Evolutionary conservation across 2,888 invertebrate species (phyloP).

Genomic region (Drosophila heteroneura): DNA sequence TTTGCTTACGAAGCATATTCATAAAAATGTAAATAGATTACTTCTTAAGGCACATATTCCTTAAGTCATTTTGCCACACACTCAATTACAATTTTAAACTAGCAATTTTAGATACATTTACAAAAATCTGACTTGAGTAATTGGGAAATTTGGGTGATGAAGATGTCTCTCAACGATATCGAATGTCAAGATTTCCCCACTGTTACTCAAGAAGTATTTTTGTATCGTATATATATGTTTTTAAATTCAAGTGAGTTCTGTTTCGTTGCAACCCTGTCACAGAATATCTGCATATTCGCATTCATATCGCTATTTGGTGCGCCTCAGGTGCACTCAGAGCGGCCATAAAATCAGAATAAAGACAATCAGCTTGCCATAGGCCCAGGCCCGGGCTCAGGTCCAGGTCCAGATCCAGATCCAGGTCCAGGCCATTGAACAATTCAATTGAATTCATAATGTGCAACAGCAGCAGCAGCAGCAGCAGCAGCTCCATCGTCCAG

Average conservation of each 20-base stretch:
- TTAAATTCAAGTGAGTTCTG: no score
- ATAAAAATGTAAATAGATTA: neutral
- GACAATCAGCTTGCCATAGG: conserved; percentile 50
- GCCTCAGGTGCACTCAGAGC: conserved; percentile 66
- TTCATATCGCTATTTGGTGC: conserved; percentile 48
- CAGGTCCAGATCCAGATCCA: conserved; percentile 19
- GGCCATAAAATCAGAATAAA: conserved; percentile 71
- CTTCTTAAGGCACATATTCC: neutral
- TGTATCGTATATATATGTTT: neutral
- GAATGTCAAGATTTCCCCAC: neutral
- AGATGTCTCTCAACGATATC: neutral
- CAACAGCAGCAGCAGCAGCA: conserved; percentile 32
- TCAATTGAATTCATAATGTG: conserved; percentile 74
- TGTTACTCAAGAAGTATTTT: neutral
- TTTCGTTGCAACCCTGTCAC: conserved; percentile 36
- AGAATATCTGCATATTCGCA: conserved; percentile 45
- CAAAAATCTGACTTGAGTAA: neutral
- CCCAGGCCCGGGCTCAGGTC: conserved; percentile 28
- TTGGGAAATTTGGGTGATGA: neutral
- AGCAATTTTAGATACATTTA: neutral
- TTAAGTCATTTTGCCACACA: neutral
- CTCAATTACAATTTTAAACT: neutral
- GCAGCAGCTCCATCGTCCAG: conserved; percentile 36
- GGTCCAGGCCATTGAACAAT: conserved; percentile 69
- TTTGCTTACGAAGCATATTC: neutral